These are phyloP conservation scores for Exaiptasia diaphana DNA, from an alignment of 64 coral and sea anemone genomes.

Conservation along the genomic window DNA sequence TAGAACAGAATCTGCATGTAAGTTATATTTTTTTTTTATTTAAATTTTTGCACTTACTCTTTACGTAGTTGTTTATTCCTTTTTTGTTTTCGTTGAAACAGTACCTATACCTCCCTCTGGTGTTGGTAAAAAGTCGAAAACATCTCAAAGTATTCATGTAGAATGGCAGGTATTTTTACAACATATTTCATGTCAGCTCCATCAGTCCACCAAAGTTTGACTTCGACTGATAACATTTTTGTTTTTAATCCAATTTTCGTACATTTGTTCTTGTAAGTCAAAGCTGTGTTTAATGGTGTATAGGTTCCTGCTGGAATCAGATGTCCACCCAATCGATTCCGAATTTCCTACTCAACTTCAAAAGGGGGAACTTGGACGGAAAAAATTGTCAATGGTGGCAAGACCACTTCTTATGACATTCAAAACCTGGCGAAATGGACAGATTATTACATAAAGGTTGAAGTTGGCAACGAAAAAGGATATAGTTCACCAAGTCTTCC, in stretches of 20 bases:
- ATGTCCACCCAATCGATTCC: conserved; percentile 30
- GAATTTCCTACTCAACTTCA: neutral
- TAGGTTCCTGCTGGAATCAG: neutral
- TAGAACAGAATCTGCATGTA: conserved; percentile 53
- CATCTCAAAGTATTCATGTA: too few species aligned
- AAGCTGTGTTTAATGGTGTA: neutral
- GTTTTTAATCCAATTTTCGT: too few species aligned
- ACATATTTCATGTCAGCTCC: too few species aligned
- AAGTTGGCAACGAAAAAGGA: conserved; percentile 63
- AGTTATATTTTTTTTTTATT: neutral
- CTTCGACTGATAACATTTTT: too few species aligned
- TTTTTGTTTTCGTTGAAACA: too few species aligned
- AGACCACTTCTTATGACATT: neutral
- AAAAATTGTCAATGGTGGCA: neutral
- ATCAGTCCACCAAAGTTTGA: too few species aligned
- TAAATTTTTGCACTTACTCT: neutral
- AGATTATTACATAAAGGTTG: conserved; percentile 21
- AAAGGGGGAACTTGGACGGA: neutral
- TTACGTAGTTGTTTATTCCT: too few species aligned
- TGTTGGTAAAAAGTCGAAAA: too few species aligned
- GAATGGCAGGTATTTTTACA: neutral
- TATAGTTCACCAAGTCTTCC: conserved; percentile 22
- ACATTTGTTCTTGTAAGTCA: too few species aligned
- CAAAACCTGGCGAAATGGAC: conserved; percentile 21
- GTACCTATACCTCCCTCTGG: too few species aligned